Percentiles rank a stretch among this genome's conserved stretches.
These are phyloP conservation scores for Cenopis cana DNA, from an alignment of 2,888 invertebrate genomes.

Conservation along the genomic window DNA sequence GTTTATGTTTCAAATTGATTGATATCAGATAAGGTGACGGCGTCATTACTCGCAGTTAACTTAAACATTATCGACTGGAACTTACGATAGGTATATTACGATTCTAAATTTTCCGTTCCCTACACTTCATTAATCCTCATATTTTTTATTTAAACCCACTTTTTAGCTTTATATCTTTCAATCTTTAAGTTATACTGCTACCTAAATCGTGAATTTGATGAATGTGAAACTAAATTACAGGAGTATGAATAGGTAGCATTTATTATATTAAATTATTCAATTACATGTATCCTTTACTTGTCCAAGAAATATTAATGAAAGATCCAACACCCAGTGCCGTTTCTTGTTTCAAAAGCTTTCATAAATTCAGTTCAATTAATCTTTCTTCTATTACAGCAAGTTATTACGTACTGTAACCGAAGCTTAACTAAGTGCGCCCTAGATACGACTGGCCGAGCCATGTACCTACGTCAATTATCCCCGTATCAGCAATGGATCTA, in stretches of 20 bases:
- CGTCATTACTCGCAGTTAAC: constrained; percentile 42
- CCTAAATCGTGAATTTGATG: too few relatives aligned
- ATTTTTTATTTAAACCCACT: too few relatives aligned
- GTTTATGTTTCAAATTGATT: constrained; percentile 75
- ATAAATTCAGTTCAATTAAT: constrained; percentile 36
- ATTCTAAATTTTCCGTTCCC: not conserved
- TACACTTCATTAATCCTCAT: too few relatives aligned
- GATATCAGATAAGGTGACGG: constrained; percentile 63
- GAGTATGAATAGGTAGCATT: too few relatives aligned
- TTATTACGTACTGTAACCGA: constrained; percentile 38
- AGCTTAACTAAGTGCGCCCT: constrained; percentile 46
- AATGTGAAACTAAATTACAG: too few relatives aligned
- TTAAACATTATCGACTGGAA: not conserved
- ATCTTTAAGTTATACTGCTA: too few relatives aligned
- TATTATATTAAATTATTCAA: not conserved
- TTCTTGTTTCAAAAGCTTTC: constrained; percentile 31
- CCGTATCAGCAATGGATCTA: constrained; percentile 51
- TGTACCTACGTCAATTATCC: constrained; percentile 48
- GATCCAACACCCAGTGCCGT: not conserved
- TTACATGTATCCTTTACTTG: constrained; percentile 1
- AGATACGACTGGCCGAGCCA: constrained; percentile 47
- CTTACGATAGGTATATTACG: too few relatives aligned
- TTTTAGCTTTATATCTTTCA: too few relatives aligned
- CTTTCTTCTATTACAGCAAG: constrained; percentile 34
- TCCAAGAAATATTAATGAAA: constrained; percentile 13